Evolutionary conservation across 2,888 invertebrate species (phyloP).

Genomic region (Spodoptera picta): DNA sequence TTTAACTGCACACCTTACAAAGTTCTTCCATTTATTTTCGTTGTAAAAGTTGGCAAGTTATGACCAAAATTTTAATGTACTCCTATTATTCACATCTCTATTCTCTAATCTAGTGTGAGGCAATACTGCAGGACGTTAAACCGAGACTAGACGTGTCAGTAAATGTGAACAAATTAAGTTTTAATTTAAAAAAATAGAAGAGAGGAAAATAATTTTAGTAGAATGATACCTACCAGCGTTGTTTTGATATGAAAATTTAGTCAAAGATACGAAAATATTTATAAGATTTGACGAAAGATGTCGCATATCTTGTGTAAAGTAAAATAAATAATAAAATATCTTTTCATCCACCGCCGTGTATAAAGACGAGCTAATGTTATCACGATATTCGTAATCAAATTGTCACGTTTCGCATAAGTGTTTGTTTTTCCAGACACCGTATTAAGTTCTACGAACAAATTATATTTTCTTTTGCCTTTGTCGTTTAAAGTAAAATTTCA

Average conservation of each 20-base stretch:
- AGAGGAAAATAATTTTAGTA: constrained; percentile 25
- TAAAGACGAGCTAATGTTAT: constrained; percentile 23
- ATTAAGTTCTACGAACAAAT: constrained; percentile 51
- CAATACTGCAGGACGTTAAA: constrained; percentile 24
- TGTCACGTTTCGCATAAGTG: constrained; percentile 24
- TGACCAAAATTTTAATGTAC: constrained; percentile 40
- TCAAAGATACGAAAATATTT: constrained; percentile 28
- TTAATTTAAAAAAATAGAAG: constrained; percentile 17
- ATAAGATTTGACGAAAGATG: constrained; percentile 31
- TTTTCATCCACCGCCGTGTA: constrained; percentile 15
- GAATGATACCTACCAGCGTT: constrained; percentile 16
- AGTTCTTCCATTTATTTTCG: constrained; percentile 42
- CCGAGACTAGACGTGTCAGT: constrained; percentile 1
- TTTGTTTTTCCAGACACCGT: constrained; percentile 38
- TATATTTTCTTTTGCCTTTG: constrained; percentile 52
- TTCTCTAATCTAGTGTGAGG: constrained; percentile 26
- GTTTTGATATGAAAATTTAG: constrained; percentile 33
- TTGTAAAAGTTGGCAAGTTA: constrained; percentile 39
- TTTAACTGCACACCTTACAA: constrained; percentile 45
- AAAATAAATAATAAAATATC: constrained; percentile 32
- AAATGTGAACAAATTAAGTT: constrained; percentile 17
- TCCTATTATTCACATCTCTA: constrained; percentile 23
- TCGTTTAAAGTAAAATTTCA: constrained; percentile 51
- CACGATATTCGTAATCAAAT: constrained; percentile 44
- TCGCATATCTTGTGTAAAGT: constrained; percentile 11